A percentile compares a stretch with the other conserved stretches of the same genome.
Evolutionary conservation across 2,797 vertebrate species (phyloP).

Genomic region (Schizopygopsis malacanthus): DNA sequence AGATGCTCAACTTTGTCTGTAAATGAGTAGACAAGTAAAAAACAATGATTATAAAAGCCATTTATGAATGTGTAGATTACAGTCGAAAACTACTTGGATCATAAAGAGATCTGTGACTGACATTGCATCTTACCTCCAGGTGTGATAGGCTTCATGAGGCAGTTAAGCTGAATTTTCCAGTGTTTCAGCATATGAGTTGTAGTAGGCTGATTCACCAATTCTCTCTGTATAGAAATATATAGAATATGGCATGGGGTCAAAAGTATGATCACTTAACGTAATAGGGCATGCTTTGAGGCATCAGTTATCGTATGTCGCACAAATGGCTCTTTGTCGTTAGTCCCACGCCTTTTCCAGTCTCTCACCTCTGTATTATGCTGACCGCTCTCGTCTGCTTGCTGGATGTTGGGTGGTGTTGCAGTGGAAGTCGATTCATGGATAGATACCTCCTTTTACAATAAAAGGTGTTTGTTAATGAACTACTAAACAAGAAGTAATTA

Average conservation of each 20-base stretch:
- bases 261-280: not conserved
- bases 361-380: conserved; percentile 26
- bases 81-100: not conserved
- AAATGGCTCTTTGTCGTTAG: not conserved
- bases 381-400: not conserved
- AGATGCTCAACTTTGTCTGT: conserved; percentile 71
- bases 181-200: conserved; percentile 66
- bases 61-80: conserved; percentile 2
- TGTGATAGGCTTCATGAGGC: conserved; percentile 78
- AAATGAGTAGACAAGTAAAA: conserved; percentile 28
- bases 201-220: conserved; percentile 69
- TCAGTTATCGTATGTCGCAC: not conserved
- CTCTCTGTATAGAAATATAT: conserved; percentile 67
- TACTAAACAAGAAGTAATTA: not conserved
- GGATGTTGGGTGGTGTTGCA: not conserved
- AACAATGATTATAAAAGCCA: conserved; percentile 1
- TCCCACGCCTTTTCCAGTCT: not conserved
- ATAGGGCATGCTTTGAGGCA: not conserved
- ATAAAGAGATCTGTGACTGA: not conserved
- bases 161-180: conserved; percentile 83
- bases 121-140: conserved; percentile 69
- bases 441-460: conserved; percentile 20
- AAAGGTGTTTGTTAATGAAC: conserved; percentile 61
- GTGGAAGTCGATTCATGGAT: not conserved
- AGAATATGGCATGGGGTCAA: not conserved